phyloP scores from a whole-genome alignment of 2,888 invertebrate species.

The Actias luna region DNA sequence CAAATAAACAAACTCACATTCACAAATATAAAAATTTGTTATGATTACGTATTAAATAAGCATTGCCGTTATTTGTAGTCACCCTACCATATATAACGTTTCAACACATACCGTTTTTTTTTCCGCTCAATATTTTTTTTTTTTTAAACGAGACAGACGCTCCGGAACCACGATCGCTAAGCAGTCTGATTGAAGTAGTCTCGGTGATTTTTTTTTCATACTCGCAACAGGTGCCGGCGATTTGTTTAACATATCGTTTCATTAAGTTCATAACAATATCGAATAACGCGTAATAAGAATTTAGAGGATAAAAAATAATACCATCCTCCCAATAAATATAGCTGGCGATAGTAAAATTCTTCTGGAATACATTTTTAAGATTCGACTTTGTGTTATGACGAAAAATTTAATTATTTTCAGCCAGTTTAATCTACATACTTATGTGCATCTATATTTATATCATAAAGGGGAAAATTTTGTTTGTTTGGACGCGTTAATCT shows the following conservation, averaged over 20 bases:
- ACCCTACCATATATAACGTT: neutral
- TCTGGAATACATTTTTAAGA: too few relatives aligned
- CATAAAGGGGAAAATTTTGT: too few relatives aligned
- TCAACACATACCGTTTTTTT: constrained; percentile 1
- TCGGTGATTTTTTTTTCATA: neutral
- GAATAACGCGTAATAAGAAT: neutral
- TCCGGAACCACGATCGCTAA: neutral
- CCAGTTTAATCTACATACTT: too few relatives aligned
- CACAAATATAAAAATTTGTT: too few relatives aligned
- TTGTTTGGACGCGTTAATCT: too few relatives aligned
- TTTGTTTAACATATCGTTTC: constrained; percentile 2
- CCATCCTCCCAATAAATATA: neutral
- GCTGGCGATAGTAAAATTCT: too few relatives aligned
- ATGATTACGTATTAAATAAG: neutral
- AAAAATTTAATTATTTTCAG: too few relatives aligned
- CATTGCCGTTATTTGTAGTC: neutral
- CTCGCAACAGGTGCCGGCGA: neutral
- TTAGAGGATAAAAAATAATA: neutral
- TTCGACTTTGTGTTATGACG: too few relatives aligned
- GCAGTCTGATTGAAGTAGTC: neutral
- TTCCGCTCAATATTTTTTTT: neutral
- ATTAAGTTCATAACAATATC: neutral
- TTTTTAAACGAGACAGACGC: neutral
- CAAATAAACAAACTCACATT: too few relatives aligned
- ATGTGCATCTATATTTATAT: too few relatives aligned